Evolutionary conservation across 2,888 invertebrate genomes (phyloP), one percentile per base, ranked within the genome.

Genomic region (Xestia c-nigrum): DNA sequence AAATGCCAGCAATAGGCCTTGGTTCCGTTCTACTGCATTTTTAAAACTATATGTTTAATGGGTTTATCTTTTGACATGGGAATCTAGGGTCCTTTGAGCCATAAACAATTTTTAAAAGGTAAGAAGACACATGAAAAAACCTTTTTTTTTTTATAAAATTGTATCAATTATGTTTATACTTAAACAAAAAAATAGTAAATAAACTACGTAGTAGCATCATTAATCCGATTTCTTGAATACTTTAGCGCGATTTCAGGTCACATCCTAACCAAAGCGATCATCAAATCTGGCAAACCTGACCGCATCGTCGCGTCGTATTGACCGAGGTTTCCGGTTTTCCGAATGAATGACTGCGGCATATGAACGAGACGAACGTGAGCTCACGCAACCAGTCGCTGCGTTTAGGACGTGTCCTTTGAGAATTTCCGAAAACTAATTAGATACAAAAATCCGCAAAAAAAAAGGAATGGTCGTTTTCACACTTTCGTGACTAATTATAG

Each of bases 1-100:
- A 71, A 79, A 84, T 82, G 81, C 81, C 80, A 82, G 71, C 50
- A 14, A 65, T 46, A 4, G 31, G 67, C 63, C 59, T 38, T 59
- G 64, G 74, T 81, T 76, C 50, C 72, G 16, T 63, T 52, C 46
- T 46, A 64, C 67, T 70, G 83, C 65, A 83, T 79, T 74, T 73
- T 83, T 74, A 59, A 71, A 76, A 72, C 14, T 52, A n/a, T 38
- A 24, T 57, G 40, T 83, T 78, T 72, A 78, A 66, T 61, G 57
- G 40, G n/a, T 64, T 63, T 84, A 79, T 74, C 46, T 67, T 78
- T 55, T 67, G n/a, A 3, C 21, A 12, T 55, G n/a, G 10, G 12
- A 76, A 65, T 55, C n/a, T 38, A 64, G 52, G 52, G 46, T 12
- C 31, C 5, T 64, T 76, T 61, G 31, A n/a, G n/a, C 14, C 3